Evolutionary conservation across 2,797 vertebrate species (phyloP), one percentile per base, ranked within the genome.

Genomic region (Thaleichthys pacificus): DNA sequence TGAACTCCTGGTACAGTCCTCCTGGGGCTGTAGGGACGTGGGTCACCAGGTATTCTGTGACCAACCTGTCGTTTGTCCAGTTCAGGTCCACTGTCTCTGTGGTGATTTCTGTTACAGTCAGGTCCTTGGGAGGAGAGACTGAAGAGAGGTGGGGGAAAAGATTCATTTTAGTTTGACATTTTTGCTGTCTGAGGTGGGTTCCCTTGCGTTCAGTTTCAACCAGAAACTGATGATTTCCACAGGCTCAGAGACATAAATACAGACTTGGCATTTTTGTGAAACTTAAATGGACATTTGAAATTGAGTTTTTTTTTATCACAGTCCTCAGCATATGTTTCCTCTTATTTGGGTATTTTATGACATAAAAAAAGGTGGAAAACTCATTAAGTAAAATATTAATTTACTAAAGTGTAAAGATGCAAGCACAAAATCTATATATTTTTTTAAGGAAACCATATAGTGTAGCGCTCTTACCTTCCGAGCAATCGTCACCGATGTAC

Each of bases 81-180:
- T 94, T 91, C 82, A 99, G 86, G 76, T 96, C 95, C 71, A 99
- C 92, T 0, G 94, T 95, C 75, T 96, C 91, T 2, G 93, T 84
- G 0, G 94, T 96, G 82, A 98, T 89, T 1, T 96, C 91, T 0
- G 86, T 93, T 68, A 98, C 91, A 0, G 74, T 89, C 49, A 99
- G 92, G 79, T 97, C 93, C 60, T 93, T 96, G 26, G 97, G 94
- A 86, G 97, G 95, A 66, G 97, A 96, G 69, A 99, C 97, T 99
- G 86, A 68, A 32, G 83, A 62, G 42, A 47, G 42, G 9, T 47
- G 2, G 68, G 22, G 70, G 26, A 8, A 58, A 8, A 57, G 32
- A 42, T 14, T 26, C 17, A 4, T 49, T 90, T 87, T 0, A 1
- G 65, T 67, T 28, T 21, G n/a, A 74, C 21, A 61, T 15, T 75